Evolutionary conservation across 2,888 invertebrate species (phyloP), one percentile per base, ranked within the genome.

Genomic region (Smittia aterrima): DNA sequence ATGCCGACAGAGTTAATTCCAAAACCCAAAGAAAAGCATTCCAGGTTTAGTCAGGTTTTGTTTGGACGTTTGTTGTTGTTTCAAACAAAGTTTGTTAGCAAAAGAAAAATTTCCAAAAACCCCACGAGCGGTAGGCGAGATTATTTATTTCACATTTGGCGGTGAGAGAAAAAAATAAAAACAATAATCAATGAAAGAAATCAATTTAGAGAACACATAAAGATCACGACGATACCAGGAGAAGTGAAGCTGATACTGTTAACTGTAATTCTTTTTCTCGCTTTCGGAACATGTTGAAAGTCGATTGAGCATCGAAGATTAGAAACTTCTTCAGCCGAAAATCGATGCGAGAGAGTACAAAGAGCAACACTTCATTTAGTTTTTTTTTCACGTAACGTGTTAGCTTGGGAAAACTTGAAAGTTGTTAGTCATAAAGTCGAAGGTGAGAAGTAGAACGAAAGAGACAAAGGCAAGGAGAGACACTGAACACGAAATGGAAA

Each of bases 401-500:
- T 58, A 22, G 22, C 58, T 58, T 22, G 58, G 9, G 22, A 58
- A 70, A 70, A 3, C 1, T 38, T 38, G 41, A 70, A 70, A 47
- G 6, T 40, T n/a, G 58, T 72, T 20, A 72, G 53, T 18, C 20
- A 58, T 58, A 18, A 13, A 27, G 13, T 41, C 24, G 32, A 18
- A 62, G 13, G 40, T 41, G 38, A 64, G 25, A 27, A 27, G 25
- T 22, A 58, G 20, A 58, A 40, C 66, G 54, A 54, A 24, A 27
- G 58, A 47, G 58, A 58, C 22, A 13, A n/a, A 58, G 24, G 22
- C 27, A 27, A 7, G 27, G 1, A 27, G 25, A 9, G n/a, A 64
- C 25, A 64, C 24, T 25, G 27, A 24, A 64, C 27, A 27, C 20
- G 27, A 24, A 58, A 24, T 47, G 38, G 41, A 75, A 81, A 89